Conservation (phyloP, 1,140 invertebrate species). For the Trialeurodes vaporariorum region DNA sequence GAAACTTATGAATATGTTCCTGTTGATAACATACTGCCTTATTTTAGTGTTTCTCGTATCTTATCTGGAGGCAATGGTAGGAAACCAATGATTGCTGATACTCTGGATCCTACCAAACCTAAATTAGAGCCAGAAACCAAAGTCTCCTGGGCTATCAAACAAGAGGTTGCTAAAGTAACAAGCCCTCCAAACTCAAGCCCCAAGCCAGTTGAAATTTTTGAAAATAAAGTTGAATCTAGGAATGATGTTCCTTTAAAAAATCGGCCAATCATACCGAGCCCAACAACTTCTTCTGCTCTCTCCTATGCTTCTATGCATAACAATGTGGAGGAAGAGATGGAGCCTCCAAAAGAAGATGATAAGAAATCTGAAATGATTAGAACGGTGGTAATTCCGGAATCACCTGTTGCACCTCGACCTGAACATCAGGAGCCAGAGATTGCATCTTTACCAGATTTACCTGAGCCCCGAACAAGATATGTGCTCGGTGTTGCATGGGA, state of each 20-base stretch:
- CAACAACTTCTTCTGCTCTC: not conserved
- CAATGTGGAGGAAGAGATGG: not conserved
- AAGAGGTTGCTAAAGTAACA: conserved; percentile 21
- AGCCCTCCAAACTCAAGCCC: conserved; percentile 19
- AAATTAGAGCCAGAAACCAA: conserved; percentile 22
- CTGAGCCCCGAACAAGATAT: conserved; percentile 26
- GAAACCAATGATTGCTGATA: not conserved
- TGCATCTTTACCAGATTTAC: conserved; percentile 20
- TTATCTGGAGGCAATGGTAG: conserved; percentile 65
- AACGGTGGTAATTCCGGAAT: not conserved
- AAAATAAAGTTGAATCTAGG: conserved; percentile 5
- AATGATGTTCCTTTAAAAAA: not conserved
- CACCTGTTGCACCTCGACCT: conserved; percentile 15
- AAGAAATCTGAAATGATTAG: not conserved
- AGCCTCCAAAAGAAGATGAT: not conserved
- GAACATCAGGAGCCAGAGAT: conserved; percentile 19
- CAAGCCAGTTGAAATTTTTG: conserved; percentile 8
- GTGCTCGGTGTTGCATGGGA: conserved; percentile 63
- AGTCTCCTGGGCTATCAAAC: conserved; percentile 23
- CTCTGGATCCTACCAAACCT: not conserved
- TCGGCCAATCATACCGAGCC: not conserved
- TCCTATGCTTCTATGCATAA: not conserved
- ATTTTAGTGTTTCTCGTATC: conserved; percentile 62
- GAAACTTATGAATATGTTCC: conserved; percentile 44
- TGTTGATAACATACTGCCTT: conserved; percentile 38